A percentile compares a stretch with the other conserved stretches of the same genome.
Evolutionary conservation across 2,113 vertebrate genomes (phyloP).

Genomic region (Lepidiolamprologus cunningtoni): DNA sequence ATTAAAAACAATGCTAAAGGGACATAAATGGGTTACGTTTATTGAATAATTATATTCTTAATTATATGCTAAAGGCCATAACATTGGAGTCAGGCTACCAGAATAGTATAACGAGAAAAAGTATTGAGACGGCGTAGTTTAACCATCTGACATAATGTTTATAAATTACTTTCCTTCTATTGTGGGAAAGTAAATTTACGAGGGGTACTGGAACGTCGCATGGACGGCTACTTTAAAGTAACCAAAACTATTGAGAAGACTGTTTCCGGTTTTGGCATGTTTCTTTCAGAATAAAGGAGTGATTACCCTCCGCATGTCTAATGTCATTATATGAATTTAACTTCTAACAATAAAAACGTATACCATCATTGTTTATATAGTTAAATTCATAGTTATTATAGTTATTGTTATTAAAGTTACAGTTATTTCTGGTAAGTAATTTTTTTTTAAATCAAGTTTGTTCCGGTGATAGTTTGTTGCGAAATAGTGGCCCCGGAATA

Average conservation of each 20-base stretch:
- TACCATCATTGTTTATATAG: neutral
- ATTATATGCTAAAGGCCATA: neutral
- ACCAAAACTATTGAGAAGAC: neutral
- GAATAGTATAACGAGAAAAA: neutral
- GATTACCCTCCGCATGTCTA: neutral
- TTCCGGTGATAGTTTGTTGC: neutral
- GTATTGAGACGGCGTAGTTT: neutral
- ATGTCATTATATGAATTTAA: neutral
- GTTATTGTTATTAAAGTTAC: neutral
- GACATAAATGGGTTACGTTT: neutral
- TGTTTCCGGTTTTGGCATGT: neutral
- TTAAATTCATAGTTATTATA: neutral
- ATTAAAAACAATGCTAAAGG: neutral
- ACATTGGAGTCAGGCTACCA: neutral
- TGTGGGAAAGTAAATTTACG: neutral
- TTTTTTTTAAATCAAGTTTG: neutral
- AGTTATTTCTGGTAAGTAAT: neutral
- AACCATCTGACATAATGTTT: neutral
- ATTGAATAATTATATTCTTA: neutral
- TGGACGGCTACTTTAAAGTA: neutral
- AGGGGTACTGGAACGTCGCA: neutral
- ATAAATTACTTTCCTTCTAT: neutral
- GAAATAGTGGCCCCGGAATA: neutral
- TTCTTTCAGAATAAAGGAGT: slow-evolving; percentile 19
- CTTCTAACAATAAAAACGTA: neutral